Percentiles rank a stretch among this genome's conserved stretches.
Evolutionary conservation across 2,888 invertebrate genomes (phyloP).

Genomic region (Myathropa florea): DNA sequence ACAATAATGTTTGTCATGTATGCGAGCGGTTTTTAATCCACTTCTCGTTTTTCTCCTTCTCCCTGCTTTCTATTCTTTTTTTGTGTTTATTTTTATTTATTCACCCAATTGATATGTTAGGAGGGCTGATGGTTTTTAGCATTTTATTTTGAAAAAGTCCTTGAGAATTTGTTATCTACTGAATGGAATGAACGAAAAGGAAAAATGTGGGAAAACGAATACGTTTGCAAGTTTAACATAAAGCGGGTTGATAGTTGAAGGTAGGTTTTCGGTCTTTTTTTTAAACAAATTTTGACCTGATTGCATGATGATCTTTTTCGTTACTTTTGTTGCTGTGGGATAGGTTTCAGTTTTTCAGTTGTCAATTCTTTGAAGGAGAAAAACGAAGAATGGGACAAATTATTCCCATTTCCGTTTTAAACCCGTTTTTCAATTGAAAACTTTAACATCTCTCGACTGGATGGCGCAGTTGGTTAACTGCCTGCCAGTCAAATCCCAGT

Average conservation of each 20-base stretch:
- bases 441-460: no score
- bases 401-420: no score
- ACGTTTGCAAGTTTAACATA: neutral
- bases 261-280: neutral
- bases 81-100: constrained; percentile 22
- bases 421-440: no score
- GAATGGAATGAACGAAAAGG: neutral
- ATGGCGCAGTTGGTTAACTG: no score
- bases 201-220: neutral
- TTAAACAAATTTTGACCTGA: constrained; percentile 28
- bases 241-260: neutral
- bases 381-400: no score
- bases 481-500: no score
- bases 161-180: constrained; percentile 33
- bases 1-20: neutral
- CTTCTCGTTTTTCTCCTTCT: neutral
- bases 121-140: constrained; percentile 41
- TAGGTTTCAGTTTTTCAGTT: neutral
- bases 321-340: neutral
- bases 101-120: constrained; percentile 21
- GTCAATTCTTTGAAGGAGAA: neutral
- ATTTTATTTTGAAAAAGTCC: constrained; percentile 29
- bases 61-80: neutral
- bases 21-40: constrained; percentile 25
- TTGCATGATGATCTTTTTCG: neutral